Conservation (phyloP, 2,888 invertebrate species). For the Hoplodrina ambigua region DNA sequence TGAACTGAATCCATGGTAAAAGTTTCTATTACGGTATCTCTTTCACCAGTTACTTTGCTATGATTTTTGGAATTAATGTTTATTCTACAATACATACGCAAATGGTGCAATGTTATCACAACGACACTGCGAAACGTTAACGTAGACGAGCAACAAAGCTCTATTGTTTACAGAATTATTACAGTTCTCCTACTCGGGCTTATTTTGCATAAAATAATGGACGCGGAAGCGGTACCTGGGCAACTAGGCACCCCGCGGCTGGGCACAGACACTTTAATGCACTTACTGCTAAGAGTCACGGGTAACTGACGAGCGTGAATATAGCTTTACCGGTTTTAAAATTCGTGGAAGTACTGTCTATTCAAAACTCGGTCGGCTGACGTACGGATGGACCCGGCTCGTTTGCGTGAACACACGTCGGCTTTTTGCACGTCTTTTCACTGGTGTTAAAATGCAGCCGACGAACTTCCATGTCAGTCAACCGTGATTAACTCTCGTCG, state of each 20-base stretch:
- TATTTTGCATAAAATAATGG: slow-evolving; percentile 86
- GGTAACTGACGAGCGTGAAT: slow-evolving; percentile 73
- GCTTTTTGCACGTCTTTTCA: slow-evolving; percentile 65
- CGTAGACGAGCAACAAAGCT: slow-evolving; percentile 72
- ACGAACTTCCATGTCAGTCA: slow-evolving; percentile 23
- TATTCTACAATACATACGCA: slow-evolving; percentile 10
- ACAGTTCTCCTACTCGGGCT: slow-evolving; percentile 74
- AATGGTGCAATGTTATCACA: slow-evolving; percentile 59
- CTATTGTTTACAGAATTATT: slow-evolving; percentile 82
- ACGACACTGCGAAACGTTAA: slow-evolving; percentile 60
- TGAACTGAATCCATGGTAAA: too few relatives aligned
- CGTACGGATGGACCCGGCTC: slow-evolving; percentile 63
- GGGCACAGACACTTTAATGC: slow-evolving; percentile 79
- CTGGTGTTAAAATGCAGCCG: slow-evolving; percentile 38
- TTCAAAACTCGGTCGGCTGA: slow-evolving; percentile 70
- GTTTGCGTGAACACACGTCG: slow-evolving; percentile 62
- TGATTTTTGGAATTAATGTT: slow-evolving; percentile 13
- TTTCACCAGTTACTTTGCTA: too few relatives aligned
- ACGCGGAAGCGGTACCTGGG: slow-evolving; percentile 72
- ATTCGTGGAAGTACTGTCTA: slow-evolving; percentile 66
- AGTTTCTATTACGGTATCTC: too few relatives aligned
- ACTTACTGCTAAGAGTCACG: slow-evolving; percentile 76
- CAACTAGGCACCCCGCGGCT: slow-evolving; percentile 62
- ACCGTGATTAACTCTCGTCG: slow-evolving; percentile 20
- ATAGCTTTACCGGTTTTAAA: slow-evolving; percentile 74